phyloP scores from a whole-genome alignment of 2,888 invertebrate genomes.

The Seira sanloemensis region DNA sequence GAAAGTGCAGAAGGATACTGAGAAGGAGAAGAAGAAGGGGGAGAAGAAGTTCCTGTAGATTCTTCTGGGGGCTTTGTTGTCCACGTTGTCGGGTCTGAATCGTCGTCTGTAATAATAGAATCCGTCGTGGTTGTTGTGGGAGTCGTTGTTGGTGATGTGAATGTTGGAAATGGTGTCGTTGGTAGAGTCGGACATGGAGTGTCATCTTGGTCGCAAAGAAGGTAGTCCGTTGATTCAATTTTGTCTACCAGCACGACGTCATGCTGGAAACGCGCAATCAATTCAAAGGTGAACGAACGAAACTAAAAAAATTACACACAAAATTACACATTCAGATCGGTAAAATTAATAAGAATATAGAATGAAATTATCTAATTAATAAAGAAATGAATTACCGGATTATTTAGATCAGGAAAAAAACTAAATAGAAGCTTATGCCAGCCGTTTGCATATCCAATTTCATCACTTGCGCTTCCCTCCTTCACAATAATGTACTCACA shows the following conservation, averaged over 20 bases:
- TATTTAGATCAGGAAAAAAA: not conserved
- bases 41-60: too few species aligned
- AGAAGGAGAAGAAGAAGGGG: too few species aligned
- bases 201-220: not conserved
- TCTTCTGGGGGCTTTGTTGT: too few species aligned
- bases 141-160: not conserved
- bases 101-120: too few species aligned
- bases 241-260: not conserved
- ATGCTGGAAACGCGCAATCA: not conserved
- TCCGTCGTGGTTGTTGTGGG: not conserved
- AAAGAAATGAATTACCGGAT: not conserved
- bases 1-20: too few species aligned
- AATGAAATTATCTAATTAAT: not conserved
- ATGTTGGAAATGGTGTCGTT: not conserved
- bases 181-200: not conserved
- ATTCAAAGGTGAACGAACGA: not conserved
- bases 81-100: too few species aligned
- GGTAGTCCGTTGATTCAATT: not conserved
- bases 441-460: not conserved
- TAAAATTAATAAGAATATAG: too few species aligned
- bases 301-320: too few species aligned
- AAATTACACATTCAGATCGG: too few species aligned
- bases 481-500: not conserved
- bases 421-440: not conserved
- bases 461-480: not conserved